phyloP scores from a whole-genome alignment of 2,888 invertebrate species.

The Paralinhomoeus sp. region DNA sequence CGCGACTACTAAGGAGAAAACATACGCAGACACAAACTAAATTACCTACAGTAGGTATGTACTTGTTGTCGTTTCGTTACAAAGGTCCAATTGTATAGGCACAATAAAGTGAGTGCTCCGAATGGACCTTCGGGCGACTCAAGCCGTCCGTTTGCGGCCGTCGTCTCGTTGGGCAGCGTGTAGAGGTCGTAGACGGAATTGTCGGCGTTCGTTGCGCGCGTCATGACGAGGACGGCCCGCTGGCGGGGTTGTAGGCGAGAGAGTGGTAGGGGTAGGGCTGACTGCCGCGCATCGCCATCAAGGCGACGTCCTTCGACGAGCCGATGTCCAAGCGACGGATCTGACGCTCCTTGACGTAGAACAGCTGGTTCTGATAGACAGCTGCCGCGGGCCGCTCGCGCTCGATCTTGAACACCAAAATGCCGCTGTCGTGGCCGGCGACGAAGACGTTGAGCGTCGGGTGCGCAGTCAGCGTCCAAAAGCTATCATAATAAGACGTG shows the following conservation, averaged over 20 bases:
- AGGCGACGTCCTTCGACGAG: conserved; percentile 66
- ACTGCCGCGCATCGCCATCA: conserved; percentile 70
- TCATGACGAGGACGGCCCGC: conserved; percentile 69
- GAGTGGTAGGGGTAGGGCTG: conserved; percentile 33
- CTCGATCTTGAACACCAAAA: conserved; percentile 74
- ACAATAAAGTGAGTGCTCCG: too few relatives aligned
- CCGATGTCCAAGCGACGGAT: conserved; percentile 74
- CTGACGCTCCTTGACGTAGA: conserved; percentile 79
- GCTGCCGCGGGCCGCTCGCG: conserved; percentile 87
- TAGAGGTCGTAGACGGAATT: conserved; percentile 83
- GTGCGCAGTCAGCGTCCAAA: conserved; percentile 88
- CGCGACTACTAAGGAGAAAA: too few relatives aligned
- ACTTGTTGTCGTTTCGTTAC: too few relatives aligned
- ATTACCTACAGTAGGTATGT: too few relatives aligned
- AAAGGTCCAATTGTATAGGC: too few relatives aligned
- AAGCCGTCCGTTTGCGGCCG: conserved; percentile 27
- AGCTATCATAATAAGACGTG: too few relatives aligned
- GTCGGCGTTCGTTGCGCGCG: conserved; percentile 52
- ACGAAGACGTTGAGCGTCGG: conserved; percentile 87
- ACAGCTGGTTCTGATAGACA: conserved; percentile 69
- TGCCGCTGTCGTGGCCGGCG: conserved; percentile 94
- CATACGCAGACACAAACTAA: too few relatives aligned
- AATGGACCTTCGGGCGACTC: conserved; percentile 15
- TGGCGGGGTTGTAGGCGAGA: conserved; percentile 91
- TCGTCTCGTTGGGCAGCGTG: conserved; percentile 28